phyloP scores from a whole-genome alignment of 2,797 vertebrate species.

The Crypturellus tataupa region DNA sequence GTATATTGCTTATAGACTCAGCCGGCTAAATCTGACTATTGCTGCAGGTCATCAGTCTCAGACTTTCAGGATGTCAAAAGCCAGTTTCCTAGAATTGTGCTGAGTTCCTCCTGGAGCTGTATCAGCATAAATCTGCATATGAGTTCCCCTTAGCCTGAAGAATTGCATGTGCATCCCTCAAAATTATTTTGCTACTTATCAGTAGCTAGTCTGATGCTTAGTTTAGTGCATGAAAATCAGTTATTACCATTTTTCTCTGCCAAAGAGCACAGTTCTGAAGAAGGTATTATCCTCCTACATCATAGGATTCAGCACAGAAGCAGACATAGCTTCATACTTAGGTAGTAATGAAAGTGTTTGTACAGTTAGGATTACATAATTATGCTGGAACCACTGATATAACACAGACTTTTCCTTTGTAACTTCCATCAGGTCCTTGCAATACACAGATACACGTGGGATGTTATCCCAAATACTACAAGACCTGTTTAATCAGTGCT shows the following conservation, averaged over 20 bases:
- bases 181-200: background rate
- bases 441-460: background rate
- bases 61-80: conserved; percentile 15
- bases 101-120: background rate
- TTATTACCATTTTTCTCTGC: background rate
- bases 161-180: background rate
- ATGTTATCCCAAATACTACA: background rate
- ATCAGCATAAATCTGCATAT: background rate
- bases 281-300: background rate
- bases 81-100: background rate
- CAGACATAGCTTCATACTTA: background rate
- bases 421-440: background rate
- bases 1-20: background rate
- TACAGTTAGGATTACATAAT: background rate
- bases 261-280: background rate
- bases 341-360: background rate
- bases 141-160: background rate
- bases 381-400: background rate
- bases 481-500: background rate
- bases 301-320: background rate
- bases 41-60: background rate
- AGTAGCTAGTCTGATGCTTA: background rate
- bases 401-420: background rate
- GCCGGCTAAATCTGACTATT: conserved; percentile 1
- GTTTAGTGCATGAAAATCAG: background rate